Evolutionary conservation across 1,140 invertebrate species (phyloP), one percentile per base, ranked within the genome.

Genomic region (Brachionus rotundiformis): DNA sequence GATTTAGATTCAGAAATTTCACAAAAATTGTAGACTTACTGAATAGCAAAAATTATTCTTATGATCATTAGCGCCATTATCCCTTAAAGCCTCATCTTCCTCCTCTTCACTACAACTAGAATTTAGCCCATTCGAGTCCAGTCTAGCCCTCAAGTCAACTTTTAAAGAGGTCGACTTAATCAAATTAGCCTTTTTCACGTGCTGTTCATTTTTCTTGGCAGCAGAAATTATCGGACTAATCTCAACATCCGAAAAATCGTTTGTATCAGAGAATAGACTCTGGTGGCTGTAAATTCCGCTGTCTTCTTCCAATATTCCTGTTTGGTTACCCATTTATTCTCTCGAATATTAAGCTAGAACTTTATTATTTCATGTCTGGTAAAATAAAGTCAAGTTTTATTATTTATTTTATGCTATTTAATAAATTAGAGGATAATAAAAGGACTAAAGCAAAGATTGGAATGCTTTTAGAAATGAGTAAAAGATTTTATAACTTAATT

Each of bases 11-110:
- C 16, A 36, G 63, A 68, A 33, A 41, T 36, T 36, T 33, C 29
- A 68, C 27, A 68, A 68, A 68, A 36, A 68, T 36, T 3, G 5
- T n/a, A 33, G 36, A 68, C 63, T 68, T 33, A 68, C 63, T 68
- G 63, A 68, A 68, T 68, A 68, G 36, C 8, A 16, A 68, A 19
- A 68, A 68, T 36, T 68, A 68, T 27, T 63, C 61, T 29, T 63
- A 63, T 63, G 25, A 19, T 36, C 33, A 68, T 4, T 16, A 33
- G 63, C 16, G n/a, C 16, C 2, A 13, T 8, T 4, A 0, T 29
- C n/a, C 63, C 63, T 36, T 68, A 68, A 25, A 19, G 16, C 10
- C 16, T 68, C 63, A 39, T 63, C 29, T 29, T 68, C 63, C 11
- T 68, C 63, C 11, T 68, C 63, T 16, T 68, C 63, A 16, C 63